Conservation (phyloP, 2,888 invertebrate genomes). For the Cheilosia grossa region DNA sequence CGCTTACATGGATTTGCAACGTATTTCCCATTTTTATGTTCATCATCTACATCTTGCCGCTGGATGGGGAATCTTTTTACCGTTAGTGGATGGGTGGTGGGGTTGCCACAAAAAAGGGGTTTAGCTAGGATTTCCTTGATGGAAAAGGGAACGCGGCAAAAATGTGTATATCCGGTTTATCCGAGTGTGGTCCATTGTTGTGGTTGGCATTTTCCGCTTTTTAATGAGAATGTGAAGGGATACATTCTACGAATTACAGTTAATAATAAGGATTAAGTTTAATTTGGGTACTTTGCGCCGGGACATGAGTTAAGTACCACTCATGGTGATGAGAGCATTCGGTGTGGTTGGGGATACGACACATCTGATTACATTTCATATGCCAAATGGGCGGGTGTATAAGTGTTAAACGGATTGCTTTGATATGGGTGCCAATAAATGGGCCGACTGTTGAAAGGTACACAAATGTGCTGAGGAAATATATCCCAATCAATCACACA, state of each 20-base stretch:
- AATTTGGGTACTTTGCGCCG: constrained; percentile 38
- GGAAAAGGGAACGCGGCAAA: constrained; percentile 5
- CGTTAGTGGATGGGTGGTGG: background rate
- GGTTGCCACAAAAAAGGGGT: constrained; percentile 45
- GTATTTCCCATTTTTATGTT: constrained; percentile 29
- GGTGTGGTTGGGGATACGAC: constrained; percentile 1
- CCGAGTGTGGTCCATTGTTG: constrained; percentile 38
- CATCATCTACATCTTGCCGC: constrained; percentile 16
- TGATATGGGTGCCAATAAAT: background rate
- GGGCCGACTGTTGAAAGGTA: too few relatives aligned
- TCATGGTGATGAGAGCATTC: constrained; percentile 36
- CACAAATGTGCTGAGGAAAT: too few relatives aligned
- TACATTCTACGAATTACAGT: constrained; percentile 57
- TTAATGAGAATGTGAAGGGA: constrained; percentile 17
- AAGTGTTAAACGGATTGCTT: background rate
- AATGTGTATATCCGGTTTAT: constrained; percentile 7
- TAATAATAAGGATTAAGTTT: constrained; percentile 67
- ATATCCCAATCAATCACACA: background rate
- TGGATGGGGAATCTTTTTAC: constrained; percentile 44
- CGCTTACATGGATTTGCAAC: constrained; percentile 59
- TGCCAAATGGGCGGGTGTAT: background rate
- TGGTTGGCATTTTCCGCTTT: constrained; percentile 18
- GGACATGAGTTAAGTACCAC: constrained; percentile 35
- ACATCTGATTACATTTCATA: background rate
- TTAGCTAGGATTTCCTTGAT: constrained; percentile 38